Evolutionary conservation across 2,113 vertebrate species (phyloP).

Genomic region (Labeo catla): DNA sequence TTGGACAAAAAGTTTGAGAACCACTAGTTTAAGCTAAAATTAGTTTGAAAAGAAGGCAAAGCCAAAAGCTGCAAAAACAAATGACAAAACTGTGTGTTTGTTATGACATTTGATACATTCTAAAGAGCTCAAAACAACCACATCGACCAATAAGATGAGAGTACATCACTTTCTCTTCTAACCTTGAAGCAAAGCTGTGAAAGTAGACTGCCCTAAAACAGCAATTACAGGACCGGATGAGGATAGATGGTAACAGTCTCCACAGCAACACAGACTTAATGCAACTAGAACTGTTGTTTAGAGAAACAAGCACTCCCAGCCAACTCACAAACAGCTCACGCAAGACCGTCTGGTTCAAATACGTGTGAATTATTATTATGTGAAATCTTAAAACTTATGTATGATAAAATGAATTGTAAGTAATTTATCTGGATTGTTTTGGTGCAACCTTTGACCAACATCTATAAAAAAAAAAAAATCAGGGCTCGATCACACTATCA

Average conservation of each 20-base stretch:
- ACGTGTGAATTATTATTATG: background rate
- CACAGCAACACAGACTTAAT: constrained; percentile 42
- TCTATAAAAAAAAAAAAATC: constrained; percentile 31
- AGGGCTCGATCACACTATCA: constrained; percentile 21
- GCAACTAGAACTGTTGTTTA: constrained; percentile 1
- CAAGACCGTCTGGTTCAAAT: background rate
- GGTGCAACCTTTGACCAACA: background rate
- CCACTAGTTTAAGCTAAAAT: background rate
- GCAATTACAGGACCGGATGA: background rate
- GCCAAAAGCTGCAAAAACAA: background rate
- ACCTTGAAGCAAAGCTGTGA: constrained; percentile 7
- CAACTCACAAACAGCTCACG: background rate
- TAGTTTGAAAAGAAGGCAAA: background rate
- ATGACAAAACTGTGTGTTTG: background rate
- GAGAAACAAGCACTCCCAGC: background rate
- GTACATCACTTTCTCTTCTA: background rate
- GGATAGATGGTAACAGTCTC: constrained; percentile 25
- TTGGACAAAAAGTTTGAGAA: background rate
- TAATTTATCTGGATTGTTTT: background rate
- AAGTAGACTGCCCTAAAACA: background rate
- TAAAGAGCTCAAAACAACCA: background rate
- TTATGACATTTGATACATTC: background rate
- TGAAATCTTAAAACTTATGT: background rate
- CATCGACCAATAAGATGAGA: background rate
- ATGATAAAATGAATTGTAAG: no score